phyloP scores from a whole-genome alignment of 2,113 vertebrate genomes.

The Microcebus ravelobensis region DNA sequence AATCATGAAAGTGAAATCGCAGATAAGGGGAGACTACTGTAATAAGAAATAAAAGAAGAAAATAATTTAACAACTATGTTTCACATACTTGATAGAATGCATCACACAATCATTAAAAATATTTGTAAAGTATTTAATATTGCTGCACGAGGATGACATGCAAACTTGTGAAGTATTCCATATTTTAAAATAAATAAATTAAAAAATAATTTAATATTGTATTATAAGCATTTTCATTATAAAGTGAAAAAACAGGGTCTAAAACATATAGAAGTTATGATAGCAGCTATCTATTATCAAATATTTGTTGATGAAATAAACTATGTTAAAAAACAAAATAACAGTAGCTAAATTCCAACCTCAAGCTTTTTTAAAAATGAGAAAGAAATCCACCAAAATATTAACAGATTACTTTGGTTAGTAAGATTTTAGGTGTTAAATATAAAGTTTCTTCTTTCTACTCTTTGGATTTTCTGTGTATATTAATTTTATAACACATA shows the following conservation, averaged over 20 bases:
- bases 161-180: too few relatives aligned
- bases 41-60: constrained; percentile 7
- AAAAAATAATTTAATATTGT: not conserved
- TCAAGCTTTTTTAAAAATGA: not conserved
- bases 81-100: not conserved
- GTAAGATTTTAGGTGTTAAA: not conserved
- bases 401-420: not conserved
- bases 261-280: not conserved
- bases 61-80: not conserved
- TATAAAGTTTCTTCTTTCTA: not conserved
- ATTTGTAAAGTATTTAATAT: not conserved
- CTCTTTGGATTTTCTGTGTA: not conserved
- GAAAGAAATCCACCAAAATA: not conserved
- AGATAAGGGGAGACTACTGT: not conserved
- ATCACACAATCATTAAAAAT: not conserved
- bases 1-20: not conserved
- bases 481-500: not conserved
- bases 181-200: too few relatives aligned
- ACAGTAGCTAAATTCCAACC: not conserved
- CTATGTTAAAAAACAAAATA: not conserved
- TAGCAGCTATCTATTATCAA: not conserved
- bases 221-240: constrained; percentile 6
- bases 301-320: not conserved
- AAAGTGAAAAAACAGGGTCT: not conserved
- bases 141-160: too few relatives aligned